Percentiles rank a stretch among this genome's conserved stretches.
Conservation (phyloP, 2,888 invertebrate species). For the Nemapogon koenigi region DNA sequence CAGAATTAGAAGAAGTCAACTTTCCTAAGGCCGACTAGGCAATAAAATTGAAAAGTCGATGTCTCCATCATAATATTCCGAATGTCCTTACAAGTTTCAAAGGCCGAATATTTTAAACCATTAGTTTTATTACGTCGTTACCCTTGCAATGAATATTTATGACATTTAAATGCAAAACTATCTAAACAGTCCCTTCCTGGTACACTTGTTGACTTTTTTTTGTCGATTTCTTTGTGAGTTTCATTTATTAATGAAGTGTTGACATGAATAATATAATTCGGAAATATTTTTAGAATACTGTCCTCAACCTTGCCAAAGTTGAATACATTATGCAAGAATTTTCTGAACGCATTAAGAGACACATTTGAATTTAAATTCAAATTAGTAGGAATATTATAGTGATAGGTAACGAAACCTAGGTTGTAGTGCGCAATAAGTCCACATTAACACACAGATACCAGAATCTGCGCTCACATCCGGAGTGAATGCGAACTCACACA, state of each 20-base stretch:
- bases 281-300: too few relatives aligned
- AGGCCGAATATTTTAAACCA: constrained; percentile 45
- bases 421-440: too few relatives aligned
- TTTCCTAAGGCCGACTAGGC: constrained; percentile 51
- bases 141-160: constrained; percentile 43
- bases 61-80: constrained; percentile 37
- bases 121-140: constrained; percentile 54
- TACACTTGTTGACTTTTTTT: neutral
- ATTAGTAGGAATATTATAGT: too few relatives aligned
- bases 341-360: too few relatives aligned
- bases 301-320: too few relatives aligned
- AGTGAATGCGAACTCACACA: constrained; percentile 21
- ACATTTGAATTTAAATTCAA: too few relatives aligned
- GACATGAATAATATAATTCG: too few relatives aligned
- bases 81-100: constrained; percentile 40
- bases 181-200: constrained; percentile 4
- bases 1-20: constrained; percentile 19
- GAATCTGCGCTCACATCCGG: constrained; percentile 59
- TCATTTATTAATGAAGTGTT: too few relatives aligned
- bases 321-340: too few relatives aligned
- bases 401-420: too few relatives aligned
- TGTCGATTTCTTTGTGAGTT: neutral
- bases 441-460: too few relatives aligned
- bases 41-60: constrained; percentile 51
- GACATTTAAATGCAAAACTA: constrained; percentile 13